These are phyloP conservation scores for Ivindomyrus marchei DNA, from an alignment of 2,113 vertebrate species.

Conservation along the genomic window DNA sequence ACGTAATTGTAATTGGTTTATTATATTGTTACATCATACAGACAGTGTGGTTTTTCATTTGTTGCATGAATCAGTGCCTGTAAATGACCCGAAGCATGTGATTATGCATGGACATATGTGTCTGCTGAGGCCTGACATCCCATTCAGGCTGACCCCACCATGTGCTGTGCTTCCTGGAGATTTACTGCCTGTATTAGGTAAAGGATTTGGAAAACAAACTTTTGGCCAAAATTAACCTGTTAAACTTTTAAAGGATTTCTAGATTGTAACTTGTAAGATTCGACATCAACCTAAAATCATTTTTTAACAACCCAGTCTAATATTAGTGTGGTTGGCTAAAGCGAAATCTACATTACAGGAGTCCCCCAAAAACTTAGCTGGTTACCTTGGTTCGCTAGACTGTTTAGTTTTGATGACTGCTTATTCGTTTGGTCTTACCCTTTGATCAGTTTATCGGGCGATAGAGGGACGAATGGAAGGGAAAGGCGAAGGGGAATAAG, in stretches of 20 bases:
- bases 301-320: neutral
- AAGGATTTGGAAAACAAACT: neutral
- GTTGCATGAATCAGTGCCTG: neutral
- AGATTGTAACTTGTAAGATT: neutral
- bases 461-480: no score
- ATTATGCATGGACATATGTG: neutral
- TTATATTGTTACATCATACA: neutral
- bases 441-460: neutral
- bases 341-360: neutral
- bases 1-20: neutral
- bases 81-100: neutral
- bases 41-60: neutral
- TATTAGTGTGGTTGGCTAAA: neutral
- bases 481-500: no score
- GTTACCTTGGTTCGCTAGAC: neutral
- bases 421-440: neutral
- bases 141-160: neutral
- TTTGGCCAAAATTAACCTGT: neutral
- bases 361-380: neutral
- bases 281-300: neutral
- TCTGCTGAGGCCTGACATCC: neutral
- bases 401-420: neutral
- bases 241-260: neutral
- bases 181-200: neutral
- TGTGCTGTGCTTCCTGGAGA: neutral